phyloP scores from a whole-genome alignment of 2,113 vertebrate species.

The Copsychus sechellarum region DNA sequence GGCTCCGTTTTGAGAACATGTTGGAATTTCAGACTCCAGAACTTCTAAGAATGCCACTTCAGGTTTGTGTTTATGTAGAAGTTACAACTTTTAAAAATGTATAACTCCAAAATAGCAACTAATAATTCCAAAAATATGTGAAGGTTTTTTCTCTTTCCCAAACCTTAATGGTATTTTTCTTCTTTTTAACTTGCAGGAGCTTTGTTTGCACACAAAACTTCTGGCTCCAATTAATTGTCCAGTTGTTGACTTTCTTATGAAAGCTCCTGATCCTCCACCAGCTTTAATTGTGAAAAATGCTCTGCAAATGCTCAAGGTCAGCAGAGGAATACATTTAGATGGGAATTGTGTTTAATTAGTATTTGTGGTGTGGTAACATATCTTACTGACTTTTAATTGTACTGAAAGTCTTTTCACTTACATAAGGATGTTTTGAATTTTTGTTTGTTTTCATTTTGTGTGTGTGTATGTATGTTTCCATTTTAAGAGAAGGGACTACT shows the following conservation, averaged over 20 bases:
- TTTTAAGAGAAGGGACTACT: neutral
- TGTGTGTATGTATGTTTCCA: neutral
- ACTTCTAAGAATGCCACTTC: conserved; percentile 91
- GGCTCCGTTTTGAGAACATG: conserved; percentile 88
- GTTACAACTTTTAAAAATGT: neutral
- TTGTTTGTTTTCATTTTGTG: neutral
- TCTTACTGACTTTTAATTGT: neutral
- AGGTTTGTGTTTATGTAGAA: conserved; percentile 75
- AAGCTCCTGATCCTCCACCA: conserved; percentile 92
- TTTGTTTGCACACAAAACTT: conserved; percentile 94
- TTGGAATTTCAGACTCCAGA: conserved; percentile 92
- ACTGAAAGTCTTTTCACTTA: neutral
- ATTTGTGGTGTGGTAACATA: neutral
- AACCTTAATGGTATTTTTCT: neutral
- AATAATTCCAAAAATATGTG: neutral
- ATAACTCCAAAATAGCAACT: neutral
- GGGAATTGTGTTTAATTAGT: neutral
- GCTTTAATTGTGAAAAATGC: conserved; percentile 85
- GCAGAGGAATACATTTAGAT: neutral
- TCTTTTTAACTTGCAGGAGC: conserved; percentile 74
- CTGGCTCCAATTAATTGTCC: conserved; percentile 85
- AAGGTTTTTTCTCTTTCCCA: neutral
- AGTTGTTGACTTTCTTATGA: conserved; percentile 90
- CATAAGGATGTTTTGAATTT: neutral
- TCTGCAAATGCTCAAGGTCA: conserved; percentile 93